Base-by-base conservation (phyloP, 2,797 vertebrate species). In the Alexandromys oeconomus region DNA sequence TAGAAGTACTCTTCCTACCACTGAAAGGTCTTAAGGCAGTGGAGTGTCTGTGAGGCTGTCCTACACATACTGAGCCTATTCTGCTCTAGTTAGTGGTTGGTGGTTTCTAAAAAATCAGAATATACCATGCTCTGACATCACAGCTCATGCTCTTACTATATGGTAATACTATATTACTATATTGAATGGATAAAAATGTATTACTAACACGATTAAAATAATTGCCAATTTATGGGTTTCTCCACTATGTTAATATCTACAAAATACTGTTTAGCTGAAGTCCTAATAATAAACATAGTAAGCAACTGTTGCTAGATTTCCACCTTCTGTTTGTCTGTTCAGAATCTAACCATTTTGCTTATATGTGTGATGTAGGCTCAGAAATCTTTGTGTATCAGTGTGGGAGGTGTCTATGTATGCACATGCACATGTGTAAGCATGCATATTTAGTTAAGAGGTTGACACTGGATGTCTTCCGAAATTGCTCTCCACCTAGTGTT, bases 11-110 rank as follows among this genome's bases (percentile, higher is more conserved):
- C 11, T 13, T 8, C 40, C 43, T 46, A 15, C 51, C 81, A 40
- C 21, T 10, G 59, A 61, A 80, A 77, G 17, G 2, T 73, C 48
- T 87, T 43, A 19, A 54, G 31, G 34, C 79, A 63, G 29, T 10
- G 34, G 65, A 51, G 7, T 6, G 59, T 43, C 27, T 51, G 4
- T 51, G 4, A 27, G 15, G 25, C 25, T 46, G 4, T 13, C 14
- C 15, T 6, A 71, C 19, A 37, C 3, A 37, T 0, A 1, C 46
- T 31, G 48, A 73, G 37, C 1, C 34, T 14, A 12, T 2, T 46
- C 5, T 77, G 6, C 5, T 61, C 34, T 77, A 46, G 6, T 54
- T 10, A 25, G 23, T 69, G 2, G 11, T 4, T 10, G 17, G 12
- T 92, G 2, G 1, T 87, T 87, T 89, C 73, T 81, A 76, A 84